Evolutionary conservation across 1,140 invertebrate genomes (phyloP).

Genomic region (Cydia fagiglandana): DNA sequence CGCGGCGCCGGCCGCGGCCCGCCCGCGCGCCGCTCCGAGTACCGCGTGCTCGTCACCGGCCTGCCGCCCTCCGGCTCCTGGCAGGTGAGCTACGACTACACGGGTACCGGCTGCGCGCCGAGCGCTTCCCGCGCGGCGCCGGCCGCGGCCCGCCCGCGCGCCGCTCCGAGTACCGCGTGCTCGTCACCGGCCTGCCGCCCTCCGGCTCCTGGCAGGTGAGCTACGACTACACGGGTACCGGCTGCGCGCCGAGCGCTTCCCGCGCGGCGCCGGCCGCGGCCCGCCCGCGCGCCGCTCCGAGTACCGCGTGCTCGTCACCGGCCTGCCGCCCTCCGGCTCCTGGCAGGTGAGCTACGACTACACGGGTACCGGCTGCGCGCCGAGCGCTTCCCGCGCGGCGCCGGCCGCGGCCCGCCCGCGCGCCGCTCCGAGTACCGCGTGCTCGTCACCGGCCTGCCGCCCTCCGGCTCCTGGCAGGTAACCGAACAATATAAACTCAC

Average conservation of each 20-base stretch:
- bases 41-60: constrained; percentile 61
- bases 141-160: constrained; percentile 91
- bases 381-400: no score
- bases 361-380: no score
- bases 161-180: constrained; percentile 94
- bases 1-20: constrained; percentile 80
- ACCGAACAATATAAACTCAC: constrained; percentile 71
- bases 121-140: constrained; percentile 47
- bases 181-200: constrained; percentile 87
- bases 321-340: constrained; percentile 73
- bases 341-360: constrained; percentile 82
- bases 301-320: constrained; percentile 95
- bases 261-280: constrained; percentile 81
- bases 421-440: constrained; percentile 96
- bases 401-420: constrained; percentile 77
- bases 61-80: constrained; percentile 59
- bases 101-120: no score
- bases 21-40: constrained; percentile 78
- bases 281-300: constrained; percentile 95
- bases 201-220: constrained; percentile 95
- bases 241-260: no score
- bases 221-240: no score
- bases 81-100: constrained; percentile 65
- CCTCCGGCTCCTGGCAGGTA: constrained; percentile 67
- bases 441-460: constrained; percentile 87